Evolutionary conservation across 2,113 vertebrate species (phyloP), one percentile per base, ranked within the genome.

Genomic region (Bothrops jararaca): DNA sequence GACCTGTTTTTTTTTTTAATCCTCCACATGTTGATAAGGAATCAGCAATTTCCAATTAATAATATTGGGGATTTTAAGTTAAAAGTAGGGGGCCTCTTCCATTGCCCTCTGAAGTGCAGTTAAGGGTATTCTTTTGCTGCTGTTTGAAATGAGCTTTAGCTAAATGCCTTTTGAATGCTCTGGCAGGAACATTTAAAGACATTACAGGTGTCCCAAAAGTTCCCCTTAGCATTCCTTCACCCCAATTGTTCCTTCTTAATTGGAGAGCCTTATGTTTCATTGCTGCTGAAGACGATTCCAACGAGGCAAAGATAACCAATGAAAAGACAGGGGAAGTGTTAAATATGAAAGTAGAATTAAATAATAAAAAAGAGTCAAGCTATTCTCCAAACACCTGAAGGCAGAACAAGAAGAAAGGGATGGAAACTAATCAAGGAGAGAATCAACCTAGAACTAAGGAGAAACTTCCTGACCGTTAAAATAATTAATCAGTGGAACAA

Each of bases 81-180:
- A 93, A 94, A 92, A 95, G 88, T 95, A 92, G 94, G 96, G 96
- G 95, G 90, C 56, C 92, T 95, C 95, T 94, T 96, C 94, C 92
- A 89, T 91, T 42, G 94, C 88, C 92, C 96, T 91, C 95, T 92
- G 95, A 91, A 93, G 96, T 93, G 94, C 88, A 95, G 90, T 96
- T 97, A 93, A 94, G 96, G 93, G 95, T 96, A 74, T 94, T 97
- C 94, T 93, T 96, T 92, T 93, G 92, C 92, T 95, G 95, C 58
- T 1, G 90, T 29, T 94, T 57, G 92, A 92, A 95, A 94, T 88
- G 95, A 95, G 92, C 91, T 94, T 95, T 91, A 92, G 95, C 96
- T 92, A 96, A 96, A 95, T 92, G 57, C 86, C 85, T 91, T 34
- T 96, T 96, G 94, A 94, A 56, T 94, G 3, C 42, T 90, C 95